Evolutionary conservation across 2,113 vertebrate species (phyloP), one percentile per base, ranked within the genome.

Genomic region (Macquaria australasica): DNA sequence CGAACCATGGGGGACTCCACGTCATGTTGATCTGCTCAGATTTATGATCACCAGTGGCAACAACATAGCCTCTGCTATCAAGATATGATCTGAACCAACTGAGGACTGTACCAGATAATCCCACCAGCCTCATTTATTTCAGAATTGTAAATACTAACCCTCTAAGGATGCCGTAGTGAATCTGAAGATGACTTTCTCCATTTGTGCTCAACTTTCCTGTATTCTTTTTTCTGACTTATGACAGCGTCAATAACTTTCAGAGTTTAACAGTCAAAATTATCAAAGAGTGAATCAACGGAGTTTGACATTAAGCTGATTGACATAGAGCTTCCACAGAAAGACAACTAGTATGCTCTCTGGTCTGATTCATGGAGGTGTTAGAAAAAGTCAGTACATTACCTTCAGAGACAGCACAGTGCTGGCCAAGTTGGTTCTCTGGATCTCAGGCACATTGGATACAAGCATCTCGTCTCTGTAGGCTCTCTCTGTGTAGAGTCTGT

Each of bases 391-490:
- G 50, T 2, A 1, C 34, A 0, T 21, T 15, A 99, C 98, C 97
- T 99, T 99, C 25, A 99, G 97, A 0, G 98, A 99, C 25, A 99
- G 96, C 69, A 99, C 98, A 0, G 98, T 99, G 85, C 98, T 99
- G 62, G 98, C 97, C 93, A 99, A 0, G 92, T 98, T 99, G 71
- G 98, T 99, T 81, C 98, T 97, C 96, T 99, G 98, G 94, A 99
- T 99, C 92, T 99, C 98, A 0, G 98, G 98, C 55, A 99, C 98
- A 0, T 99, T 99, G 85, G 98, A 4, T 1, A 3, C 3, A 0
- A 99, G 92, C 98, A 99, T 99, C 89, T 99, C 98, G 62, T 99
- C 98, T 48, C 98, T 94, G 82, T 99, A 99, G 3, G 98, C 98
- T n/a, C 98, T 96, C 81, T 99, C 98, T 0, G 98, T 99, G 84